These are phyloP conservation scores for Dasypolia templi DNA, from an alignment of 2,888 invertebrate species.

Conservation along the genomic window DNA sequence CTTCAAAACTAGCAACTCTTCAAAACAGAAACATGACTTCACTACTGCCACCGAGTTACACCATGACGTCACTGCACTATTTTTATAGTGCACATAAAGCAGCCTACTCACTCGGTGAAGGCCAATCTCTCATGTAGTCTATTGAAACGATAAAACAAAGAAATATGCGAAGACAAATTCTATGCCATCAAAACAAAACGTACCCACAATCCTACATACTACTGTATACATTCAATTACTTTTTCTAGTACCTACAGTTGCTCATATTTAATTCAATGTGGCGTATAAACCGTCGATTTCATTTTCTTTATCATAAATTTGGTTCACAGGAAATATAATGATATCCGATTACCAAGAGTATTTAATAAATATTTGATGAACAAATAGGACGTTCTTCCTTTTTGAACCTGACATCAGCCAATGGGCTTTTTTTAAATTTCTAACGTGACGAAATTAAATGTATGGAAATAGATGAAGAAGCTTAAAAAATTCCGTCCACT, in stretches of 20 bases:
- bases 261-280: constrained; percentile 52
- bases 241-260: constrained; percentile 52
- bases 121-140: constrained; percentile 63
- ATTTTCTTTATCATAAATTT: not conserved
- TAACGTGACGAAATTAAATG: not conserved
- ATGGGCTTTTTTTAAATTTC: not conserved
- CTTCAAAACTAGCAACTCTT: constrained; percentile 25
- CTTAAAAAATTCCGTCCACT: not conserved
- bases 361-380: constrained; percentile 33
- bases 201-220: constrained; percentile 19
- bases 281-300: constrained; percentile 18
- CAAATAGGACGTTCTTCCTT: not conserved
- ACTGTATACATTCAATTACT: constrained; percentile 64
- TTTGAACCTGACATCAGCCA: not conserved
- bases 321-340: constrained; percentile 8
- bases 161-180: constrained; percentile 64
- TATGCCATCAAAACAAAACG: constrained; percentile 43
- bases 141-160: constrained; percentile 67
- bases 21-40: constrained; percentile 20
- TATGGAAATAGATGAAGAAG: not conserved
- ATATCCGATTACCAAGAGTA: not conserved
- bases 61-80: constrained; percentile 33
- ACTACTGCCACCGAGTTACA: constrained; percentile 8
- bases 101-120: constrained; percentile 36
- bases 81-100: constrained; percentile 44